Base-by-base conservation (phyloP, 2,113 vertebrate species). In the Okapia johnstoni region DNA sequence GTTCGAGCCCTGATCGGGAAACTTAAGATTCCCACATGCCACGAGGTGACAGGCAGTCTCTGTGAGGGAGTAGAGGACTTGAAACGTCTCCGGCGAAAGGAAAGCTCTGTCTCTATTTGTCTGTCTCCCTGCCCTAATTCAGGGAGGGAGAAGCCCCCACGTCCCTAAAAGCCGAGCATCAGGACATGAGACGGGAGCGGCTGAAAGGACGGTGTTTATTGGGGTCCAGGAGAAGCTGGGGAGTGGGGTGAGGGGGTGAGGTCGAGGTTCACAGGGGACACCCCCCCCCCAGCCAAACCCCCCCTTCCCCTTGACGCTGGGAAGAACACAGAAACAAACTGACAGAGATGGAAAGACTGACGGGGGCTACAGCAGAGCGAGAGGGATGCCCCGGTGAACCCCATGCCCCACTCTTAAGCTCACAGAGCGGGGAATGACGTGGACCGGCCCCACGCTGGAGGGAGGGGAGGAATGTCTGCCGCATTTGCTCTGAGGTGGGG, bases 151-250 rank as follows among this genome's bases (percentile, higher is more conserved):
- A 76, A 17, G 36, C 4, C 9, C 46, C 61, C 46, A 43, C 5
- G 5, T 17, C 57, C 17, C 25, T 40, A 70, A 4, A 48, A 50
- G 13, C 19, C 95, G 30, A 63, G 70, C 81, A 60, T 57, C 73
- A 96, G 90, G 80, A 85, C 79, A 66, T 11, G 25, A 96, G 87
- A 33, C 85, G 0, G 36, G 48, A 88, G 28, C 54, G 60, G 89
- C 40, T 2, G 79, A 96, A 83, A 89, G 85, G 88, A 92, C 16
- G 2, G 97, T 88, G 95, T 98, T 98, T 98, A 98, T 98, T 98
- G 85, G 96, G 91, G 94, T 90, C 90, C 95, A 63, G 96, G 92
- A 95, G 57, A 95, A 92, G 89, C 0, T 28, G 54, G 87, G 95
- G 76, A 70, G n/a, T 40, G 81, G 87, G 63, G 76, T 0, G 46